These are phyloP conservation scores for Matsumurasca onukii DNA, from an alignment of 1,140 invertebrate species.

Conservation along the genomic window DNA sequence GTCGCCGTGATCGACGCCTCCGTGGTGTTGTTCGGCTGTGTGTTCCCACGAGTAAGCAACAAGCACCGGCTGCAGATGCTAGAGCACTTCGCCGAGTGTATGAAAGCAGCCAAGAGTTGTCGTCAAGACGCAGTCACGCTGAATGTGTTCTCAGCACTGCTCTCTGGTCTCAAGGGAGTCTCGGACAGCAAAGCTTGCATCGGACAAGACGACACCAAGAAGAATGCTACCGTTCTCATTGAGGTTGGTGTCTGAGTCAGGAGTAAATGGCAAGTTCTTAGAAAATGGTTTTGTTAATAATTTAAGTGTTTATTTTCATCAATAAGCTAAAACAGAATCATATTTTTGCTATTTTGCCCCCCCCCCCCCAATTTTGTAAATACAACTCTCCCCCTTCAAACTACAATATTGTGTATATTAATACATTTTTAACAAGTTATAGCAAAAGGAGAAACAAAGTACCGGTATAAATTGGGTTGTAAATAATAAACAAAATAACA, in stretches of 20 bases:
- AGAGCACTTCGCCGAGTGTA: conserved; percentile 94
- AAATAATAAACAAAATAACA: no score
- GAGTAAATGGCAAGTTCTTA: neutral
- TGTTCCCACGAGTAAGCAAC: conserved; percentile 91
- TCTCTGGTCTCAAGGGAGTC: conserved; percentile 85
- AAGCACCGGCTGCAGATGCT: conserved; percentile 97
- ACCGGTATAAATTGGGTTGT: no score
- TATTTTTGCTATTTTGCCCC: no score
- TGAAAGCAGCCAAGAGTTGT: conserved; percentile 85
- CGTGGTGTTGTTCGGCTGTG: conserved; percentile 88
- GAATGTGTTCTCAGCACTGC: conserved; percentile 93
- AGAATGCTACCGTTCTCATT: conserved; percentile 78
- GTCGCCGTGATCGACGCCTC: conserved; percentile 96
- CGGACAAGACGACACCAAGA: conserved; percentile 88
- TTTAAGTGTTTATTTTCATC: no score
- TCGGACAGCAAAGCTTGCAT: conserved; percentile 84
- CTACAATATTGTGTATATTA: no score
- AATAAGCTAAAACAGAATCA: neutral
- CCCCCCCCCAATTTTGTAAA: no score
- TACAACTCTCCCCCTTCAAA: no score
- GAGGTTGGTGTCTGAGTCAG: conserved; percentile 51
- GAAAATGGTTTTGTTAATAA: neutral
- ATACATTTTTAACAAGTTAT: no score
- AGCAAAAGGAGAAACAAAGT: no score
- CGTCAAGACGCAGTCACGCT: conserved; percentile 95